These are phyloP conservation scores for Bufo bufo DNA, from an alignment of 2,113 vertebrate genomes.

Conservation along the genomic window DNA sequence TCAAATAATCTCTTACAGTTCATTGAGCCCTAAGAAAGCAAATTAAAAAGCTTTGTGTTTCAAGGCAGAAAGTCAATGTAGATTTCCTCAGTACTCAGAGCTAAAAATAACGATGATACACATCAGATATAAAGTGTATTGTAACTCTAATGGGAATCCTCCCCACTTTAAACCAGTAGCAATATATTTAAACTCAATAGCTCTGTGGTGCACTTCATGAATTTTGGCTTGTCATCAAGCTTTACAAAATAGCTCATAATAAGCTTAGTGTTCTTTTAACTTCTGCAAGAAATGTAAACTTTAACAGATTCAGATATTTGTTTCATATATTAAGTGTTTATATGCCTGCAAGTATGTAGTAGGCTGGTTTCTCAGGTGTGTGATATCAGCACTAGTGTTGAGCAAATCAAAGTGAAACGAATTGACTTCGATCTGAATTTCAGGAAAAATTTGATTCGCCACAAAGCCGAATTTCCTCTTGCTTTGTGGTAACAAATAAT, in stretches of 20 bases:
- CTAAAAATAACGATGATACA: conserved; percentile 31
- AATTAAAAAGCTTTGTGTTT: conserved; percentile 39
- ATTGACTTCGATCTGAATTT: no score
- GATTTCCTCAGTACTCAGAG: conserved; percentile 17
- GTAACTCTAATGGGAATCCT: conserved; percentile 32
- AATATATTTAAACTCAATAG: conserved; percentile 18
- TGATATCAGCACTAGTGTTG: no score
- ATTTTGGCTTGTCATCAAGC: conserved; percentile 19
- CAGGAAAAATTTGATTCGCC: no score
- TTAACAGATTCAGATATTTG: no score
- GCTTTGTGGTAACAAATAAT: no score
- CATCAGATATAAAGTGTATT: conserved; percentile 29
- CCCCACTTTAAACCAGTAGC: conserved; percentile 14
- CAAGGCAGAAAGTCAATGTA: conserved; percentile 38
- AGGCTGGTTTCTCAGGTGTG: no score
- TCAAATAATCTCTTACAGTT: conserved; percentile 28
- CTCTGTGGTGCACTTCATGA: not conserved
- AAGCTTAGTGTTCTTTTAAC: no score
- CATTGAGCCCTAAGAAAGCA: conserved; percentile 17
- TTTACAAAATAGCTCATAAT: not conserved
- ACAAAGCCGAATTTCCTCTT: no score
- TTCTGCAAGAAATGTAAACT: no score
- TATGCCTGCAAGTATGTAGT: no score
- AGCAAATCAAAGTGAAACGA: no score
- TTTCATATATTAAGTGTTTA: no score